Evolutionary conservation across 1,140 invertebrate species (phyloP), one percentile per base, ranked within the genome.

Genomic region (Magallana ariakensis): DNA sequence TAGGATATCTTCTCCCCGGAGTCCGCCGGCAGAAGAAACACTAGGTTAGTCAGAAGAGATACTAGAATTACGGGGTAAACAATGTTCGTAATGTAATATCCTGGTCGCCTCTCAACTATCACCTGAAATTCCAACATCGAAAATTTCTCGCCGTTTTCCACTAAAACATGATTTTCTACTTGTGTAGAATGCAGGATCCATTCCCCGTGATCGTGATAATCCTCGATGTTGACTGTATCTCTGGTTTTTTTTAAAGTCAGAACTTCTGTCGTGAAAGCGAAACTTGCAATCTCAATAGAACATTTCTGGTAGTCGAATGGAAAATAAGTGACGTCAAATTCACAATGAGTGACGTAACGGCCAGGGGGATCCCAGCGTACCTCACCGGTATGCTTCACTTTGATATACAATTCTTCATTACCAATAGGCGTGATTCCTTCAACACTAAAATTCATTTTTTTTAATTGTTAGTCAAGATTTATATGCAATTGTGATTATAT

Each of bases 231-330:
- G 2, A 89, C 55, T 7, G 26, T 13, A 16, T 87, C 57, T 46
- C 2, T 46, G 33, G 33, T 46, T 46, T 46, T 46, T 46, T 53
- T 56, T 10, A 90, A 13, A 10, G 60, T 55, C 46, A 90, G 19
- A 80, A 85, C 87, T 1, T 75, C 54, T n/a, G 60, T 55, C 0
- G 54, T 70, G 94, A 99, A 99, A 0, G 97, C 98, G 98, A 98
- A 99, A 0, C 97, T 98, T 1, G 98, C 98, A 91, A 99, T 98
- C 95, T 98, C 98, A 97, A 99, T 98, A 94, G 97, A 97, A 95
- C 98, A 99, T 56, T 97, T 97, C 94, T 99, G 98, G 94, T 98
- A 85, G 95, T 99, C 98, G 93, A 99, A 99, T 0, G 98, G 90
- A 62, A 84, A 91, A 60, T 86, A 90, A 0, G 87, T 87, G 56